Base-by-base conservation (phyloP, 1,140 invertebrate genomes). In the Euura saliciscinereae region DNA sequence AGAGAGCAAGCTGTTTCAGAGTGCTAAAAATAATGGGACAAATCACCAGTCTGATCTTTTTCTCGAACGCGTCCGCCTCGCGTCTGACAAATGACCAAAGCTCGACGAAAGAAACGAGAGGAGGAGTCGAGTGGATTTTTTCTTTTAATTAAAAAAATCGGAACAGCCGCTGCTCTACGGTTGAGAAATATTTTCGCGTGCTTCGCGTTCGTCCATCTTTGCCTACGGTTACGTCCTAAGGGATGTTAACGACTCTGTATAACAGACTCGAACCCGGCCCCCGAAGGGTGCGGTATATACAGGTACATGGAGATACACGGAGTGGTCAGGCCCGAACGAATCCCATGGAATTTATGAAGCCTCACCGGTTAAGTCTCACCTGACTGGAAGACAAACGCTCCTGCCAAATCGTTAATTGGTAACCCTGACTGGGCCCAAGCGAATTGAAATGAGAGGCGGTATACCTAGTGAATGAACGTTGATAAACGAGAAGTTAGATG, bases 91-190 rank as follows among this genome's bases (percentile, higher is more conserved):
- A 59, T 59, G 51, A 6, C 10, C 51, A n/a, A 59, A 59, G 13
- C 51, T 59, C 51, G 28, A 28, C 28, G 28, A 28, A 28, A 28
- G 0, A 28, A 28, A 28, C 28, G 28, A 28, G 28, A 59, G 8
- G 51, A 59, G 13, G 51, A 59, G 8, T 59, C 51, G 1, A 28
- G 8, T n/a, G 51, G 51, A 59, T n/a, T 28, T 6, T 59, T n/a
- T 59, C 51, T 59, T 59, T 59, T 59, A 59, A 59, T 59, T 59
- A 59, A 59, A 59, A 4, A 59, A 59, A 59, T 59, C 51, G 13
- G 51, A 59, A 8, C 51, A 59, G 51, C 51, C 13, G 51, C 13
- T 59, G 51, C 51, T n/a, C 51, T 2, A 8, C 51, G 51, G 28
- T 28, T 28, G 28, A 28, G 28, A 28, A 28, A 28, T 28, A 28